Percentiles rank a stretch among this genome's conserved stretches.
These are phyloP conservation scores for Nannoperca australis DNA, from an alignment of 2,797 vertebrate species.

Conservation along the genomic window DNA sequence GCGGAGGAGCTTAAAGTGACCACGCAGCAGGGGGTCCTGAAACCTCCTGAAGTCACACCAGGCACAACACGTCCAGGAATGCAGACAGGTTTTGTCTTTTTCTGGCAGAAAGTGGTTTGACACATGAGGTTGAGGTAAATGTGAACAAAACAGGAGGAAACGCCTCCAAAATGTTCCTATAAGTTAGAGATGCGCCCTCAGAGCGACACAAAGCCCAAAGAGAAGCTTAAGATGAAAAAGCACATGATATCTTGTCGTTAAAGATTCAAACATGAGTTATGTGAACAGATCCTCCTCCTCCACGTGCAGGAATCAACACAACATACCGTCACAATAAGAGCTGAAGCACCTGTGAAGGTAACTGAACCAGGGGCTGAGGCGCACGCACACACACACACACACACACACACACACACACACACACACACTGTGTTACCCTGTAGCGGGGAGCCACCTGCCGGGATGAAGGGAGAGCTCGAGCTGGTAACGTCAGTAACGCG, in stretches of 20 bases:
- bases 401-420: slow-evolving; percentile 20
- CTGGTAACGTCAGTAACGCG: slow-evolving; percentile 34
- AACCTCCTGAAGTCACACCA: slow-evolving; percentile 7
- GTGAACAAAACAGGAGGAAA: not conserved
- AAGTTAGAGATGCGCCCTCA: rapidly evolving
- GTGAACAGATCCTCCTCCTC: not conserved
- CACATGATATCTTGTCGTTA: not conserved
- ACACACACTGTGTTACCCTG: slow-evolving; percentile 61
- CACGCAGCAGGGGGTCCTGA: slow-evolving; percentile 27
- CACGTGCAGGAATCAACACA: not conserved
- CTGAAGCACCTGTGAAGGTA: slow-evolving; percentile 19
- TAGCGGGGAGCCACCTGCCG: slow-evolving; percentile 82
- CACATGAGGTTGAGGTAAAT: not conserved
- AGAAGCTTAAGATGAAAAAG: not conserved
- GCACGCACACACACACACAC: slow-evolving; percentile 14
- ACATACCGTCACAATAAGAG: slow-evolving; percentile 59
- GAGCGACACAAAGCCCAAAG: not conserved
- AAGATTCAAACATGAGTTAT: not conserved
- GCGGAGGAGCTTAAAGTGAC: slow-evolving; percentile 43
- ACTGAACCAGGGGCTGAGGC: not conserved
- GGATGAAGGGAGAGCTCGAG: slow-evolving; percentile 61
- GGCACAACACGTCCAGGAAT: not conserved
- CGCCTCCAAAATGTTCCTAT: not conserved
- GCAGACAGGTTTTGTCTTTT: not conserved
- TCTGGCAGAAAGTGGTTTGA: not conserved